Evolutionary conservation across 2,113 vertebrate genomes (phyloP).

Genomic region (Protomyctophum bolini): DNA sequence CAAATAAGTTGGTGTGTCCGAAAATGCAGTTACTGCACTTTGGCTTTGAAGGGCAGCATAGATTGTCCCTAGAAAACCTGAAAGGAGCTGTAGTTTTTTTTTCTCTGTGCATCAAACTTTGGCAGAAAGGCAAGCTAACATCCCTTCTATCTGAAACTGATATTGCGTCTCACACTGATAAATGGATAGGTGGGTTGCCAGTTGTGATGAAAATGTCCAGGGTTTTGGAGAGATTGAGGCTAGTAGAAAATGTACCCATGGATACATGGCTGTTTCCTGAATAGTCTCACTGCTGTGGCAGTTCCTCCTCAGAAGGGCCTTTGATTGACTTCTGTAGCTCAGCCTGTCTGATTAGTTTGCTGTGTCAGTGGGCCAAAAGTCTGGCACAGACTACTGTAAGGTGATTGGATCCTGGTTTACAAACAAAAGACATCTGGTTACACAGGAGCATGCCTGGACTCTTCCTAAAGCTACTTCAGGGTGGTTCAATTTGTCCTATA

Average conservation of each 20-base stretch:
- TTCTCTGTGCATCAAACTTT: too few species aligned
- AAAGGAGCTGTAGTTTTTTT: too few species aligned
- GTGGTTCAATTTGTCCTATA: not conserved
- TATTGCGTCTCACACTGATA: not conserved
- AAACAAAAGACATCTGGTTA: slow-evolving; percentile 21
- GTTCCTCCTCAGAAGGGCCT: not conserved
- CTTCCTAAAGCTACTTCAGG: not conserved
- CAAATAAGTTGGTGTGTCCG: too few species aligned
- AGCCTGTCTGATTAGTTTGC: slow-evolving; percentile 11
- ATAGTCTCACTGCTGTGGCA: not conserved
- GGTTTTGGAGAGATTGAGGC: not conserved
- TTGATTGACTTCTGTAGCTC: not conserved
- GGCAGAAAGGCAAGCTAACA: not conserved
- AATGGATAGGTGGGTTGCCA: not conserved
- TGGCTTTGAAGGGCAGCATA: too few species aligned
- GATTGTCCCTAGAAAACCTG: too few species aligned
- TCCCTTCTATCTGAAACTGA: not conserved
- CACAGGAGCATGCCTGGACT: not conserved
- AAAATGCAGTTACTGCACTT: too few species aligned
- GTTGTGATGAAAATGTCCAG: slow-evolving; percentile 5
- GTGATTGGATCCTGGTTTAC: slow-evolving; percentile 1
- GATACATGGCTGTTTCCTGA: too few species aligned
- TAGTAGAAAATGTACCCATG: too few species aligned
- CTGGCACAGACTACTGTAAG: slow-evolving; percentile 2
- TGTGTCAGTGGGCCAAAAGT: slow-evolving; percentile 34